These are phyloP conservation scores for Drosophila melanogaster DNA, from an alignment of 1,140 invertebrate species.

Conservation along the genomic window DNA sequence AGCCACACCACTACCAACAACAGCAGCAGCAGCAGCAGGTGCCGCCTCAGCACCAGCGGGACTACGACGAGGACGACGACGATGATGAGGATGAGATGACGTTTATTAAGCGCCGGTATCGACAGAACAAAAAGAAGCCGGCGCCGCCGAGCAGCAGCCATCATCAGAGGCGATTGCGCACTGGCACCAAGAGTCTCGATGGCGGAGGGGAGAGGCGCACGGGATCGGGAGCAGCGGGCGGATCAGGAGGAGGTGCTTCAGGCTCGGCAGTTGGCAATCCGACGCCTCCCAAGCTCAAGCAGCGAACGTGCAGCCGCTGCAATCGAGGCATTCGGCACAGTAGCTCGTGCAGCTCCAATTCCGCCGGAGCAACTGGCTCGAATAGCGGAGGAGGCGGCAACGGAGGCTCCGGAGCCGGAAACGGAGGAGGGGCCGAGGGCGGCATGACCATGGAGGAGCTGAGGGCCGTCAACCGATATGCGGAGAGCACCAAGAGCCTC, in stretches of 20 bases:
- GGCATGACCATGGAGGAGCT: constrained; percentile 93
- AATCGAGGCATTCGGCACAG: constrained; percentile 84
- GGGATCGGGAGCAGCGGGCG: constrained; percentile 13
- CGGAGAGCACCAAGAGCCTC: constrained; percentile 96
- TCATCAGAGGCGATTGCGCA: constrained; percentile 73
- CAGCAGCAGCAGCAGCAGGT: constrained; percentile 30
- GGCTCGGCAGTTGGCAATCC: constrained; percentile 19
- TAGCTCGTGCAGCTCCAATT: constrained; percentile 88
- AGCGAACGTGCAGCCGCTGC: constrained; percentile 76
- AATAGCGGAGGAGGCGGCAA: neutral
- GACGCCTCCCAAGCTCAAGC: constrained; percentile 50
- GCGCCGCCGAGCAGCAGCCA: constrained; percentile 49
- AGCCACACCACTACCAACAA: constrained; percentile 35
- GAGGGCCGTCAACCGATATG: constrained; percentile 93
- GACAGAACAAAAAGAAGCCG: constrained; percentile 80
- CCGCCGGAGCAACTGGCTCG: constrained; percentile 86
- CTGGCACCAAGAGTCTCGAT: constrained; percentile 75
- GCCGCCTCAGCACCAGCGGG: constrained; percentile 30
- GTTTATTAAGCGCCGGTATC: constrained; percentile 76
- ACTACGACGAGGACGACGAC: constrained; percentile 74
- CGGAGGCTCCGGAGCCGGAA: constrained; percentile 89
- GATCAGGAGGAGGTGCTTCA: constrained; percentile 16
- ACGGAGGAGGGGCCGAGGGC: constrained; percentile 33
- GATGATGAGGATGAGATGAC: constrained; percentile 73
- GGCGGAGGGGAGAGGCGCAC: constrained; percentile 54